Evolutionary conservation across 1,140 invertebrate genomes (phyloP).

Genomic region (Leguminivora glycinivorella): DNA sequence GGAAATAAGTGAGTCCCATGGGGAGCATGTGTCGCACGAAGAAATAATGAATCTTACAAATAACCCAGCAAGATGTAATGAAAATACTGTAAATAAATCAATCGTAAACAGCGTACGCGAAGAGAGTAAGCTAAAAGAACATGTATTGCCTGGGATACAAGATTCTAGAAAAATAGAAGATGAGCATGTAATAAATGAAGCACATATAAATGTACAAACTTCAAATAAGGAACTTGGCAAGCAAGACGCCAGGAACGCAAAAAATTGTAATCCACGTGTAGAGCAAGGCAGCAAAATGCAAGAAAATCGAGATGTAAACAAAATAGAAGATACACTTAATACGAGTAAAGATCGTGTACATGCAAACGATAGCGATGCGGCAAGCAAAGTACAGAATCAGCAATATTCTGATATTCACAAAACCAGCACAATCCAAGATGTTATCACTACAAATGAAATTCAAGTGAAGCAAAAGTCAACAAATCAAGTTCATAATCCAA

Average conservation of each 20-base stretch:
- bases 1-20: not conserved
- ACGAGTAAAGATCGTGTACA: not conserved
- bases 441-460: not conserved
- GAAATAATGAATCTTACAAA: not conserved
- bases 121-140: not conserved
- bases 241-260: not conserved
- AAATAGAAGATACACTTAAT: not conserved
- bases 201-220: not conserved
- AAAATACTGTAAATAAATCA: not conserved
- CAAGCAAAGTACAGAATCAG: not conserved
- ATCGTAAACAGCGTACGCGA: not conserved
- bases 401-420: not conserved
- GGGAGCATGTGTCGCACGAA: not conserved
- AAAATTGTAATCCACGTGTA: not conserved
- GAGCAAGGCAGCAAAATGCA: not conserved
- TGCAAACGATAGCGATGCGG: not conserved
- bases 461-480: not conserved
- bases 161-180: not conserved
- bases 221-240: no score
- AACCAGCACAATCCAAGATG: not conserved
- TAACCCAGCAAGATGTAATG: not conserved
- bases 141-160: not conserved
- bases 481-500: not conserved
- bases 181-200: not conserved
- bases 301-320: not conserved